phyloP scores from a whole-genome alignment of 2,797 vertebrate genomes.

The Kryptolebias ocellatus region DNA sequence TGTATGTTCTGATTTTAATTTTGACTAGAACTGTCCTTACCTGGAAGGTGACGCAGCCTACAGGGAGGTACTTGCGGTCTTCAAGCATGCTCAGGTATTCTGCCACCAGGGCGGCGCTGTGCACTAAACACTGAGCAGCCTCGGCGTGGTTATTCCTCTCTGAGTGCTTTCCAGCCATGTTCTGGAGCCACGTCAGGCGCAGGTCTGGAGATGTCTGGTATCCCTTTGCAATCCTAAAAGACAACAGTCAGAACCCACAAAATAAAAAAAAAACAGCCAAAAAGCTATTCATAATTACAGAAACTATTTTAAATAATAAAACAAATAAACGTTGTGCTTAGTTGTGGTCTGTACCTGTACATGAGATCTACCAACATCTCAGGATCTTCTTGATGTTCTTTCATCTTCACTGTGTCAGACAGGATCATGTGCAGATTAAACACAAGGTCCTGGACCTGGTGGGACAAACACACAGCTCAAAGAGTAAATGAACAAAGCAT shows the following conservation, averaged over 20 bases:
- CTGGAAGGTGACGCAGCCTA: conserved; percentile 99
- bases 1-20: background rate
- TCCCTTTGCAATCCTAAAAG: conserved; percentile 93
- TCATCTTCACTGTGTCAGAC: conserved; percentile 99
- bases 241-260: background rate
- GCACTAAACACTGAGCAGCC: conserved; percentile 96
- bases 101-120: conserved; percentile 97
- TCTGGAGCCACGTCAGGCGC: conserved; percentile 96
- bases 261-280: background rate
- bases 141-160: conserved; percentile 97
- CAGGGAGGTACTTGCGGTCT: conserved; percentile 97
- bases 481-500: background rate
- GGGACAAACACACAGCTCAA: conserved; percentile 14
- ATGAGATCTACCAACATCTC: conserved; percentile 99
- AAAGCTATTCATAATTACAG: background rate
- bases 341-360: conserved; percentile 87
- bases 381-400: conserved; percentile 98
- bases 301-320: background rate
- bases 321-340: background rate
- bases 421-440: conserved; percentile 99
- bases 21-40: conserved; percentile 58
- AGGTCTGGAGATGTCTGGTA: conserved; percentile 98
- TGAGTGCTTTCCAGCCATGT: conserved; percentile 98
- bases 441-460: conserved; percentile 96
- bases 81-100: conserved; percentile 99